Conservation (phyloP, 2,888 invertebrate species). For the Isoperla grammatica region DNA sequence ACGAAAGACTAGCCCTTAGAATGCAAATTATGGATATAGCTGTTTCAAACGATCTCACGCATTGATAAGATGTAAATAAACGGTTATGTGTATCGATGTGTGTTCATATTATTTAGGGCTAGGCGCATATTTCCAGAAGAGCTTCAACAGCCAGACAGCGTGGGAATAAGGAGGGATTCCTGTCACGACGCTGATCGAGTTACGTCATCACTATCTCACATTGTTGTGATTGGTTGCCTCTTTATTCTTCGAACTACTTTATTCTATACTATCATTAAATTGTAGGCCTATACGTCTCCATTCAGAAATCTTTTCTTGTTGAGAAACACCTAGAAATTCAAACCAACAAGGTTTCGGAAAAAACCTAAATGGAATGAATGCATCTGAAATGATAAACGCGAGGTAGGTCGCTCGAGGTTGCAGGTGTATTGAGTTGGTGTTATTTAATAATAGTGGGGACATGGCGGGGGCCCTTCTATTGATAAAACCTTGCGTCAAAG, state of each 20-base stretch:
- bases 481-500: no score
- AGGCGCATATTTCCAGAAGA: no score
- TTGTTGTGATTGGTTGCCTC: no score
- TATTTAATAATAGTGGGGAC: constrained; percentile 17
- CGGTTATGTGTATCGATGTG: no score
- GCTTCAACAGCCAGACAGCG: neutral
- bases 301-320: neutral
- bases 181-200: neutral
- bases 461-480: neutral
- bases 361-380: neutral
- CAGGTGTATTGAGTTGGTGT: constrained; percentile 11
- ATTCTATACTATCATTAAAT: constrained; percentile 18
- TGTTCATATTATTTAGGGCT: no score
- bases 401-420: neutral
- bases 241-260: neutral
- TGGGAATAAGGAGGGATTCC: constrained; percentile 3
- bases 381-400: no score
- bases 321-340: neutral
- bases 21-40: no score
- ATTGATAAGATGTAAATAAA: no score
- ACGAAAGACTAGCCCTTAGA: no score
- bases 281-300: neutral
- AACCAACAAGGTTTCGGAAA: constrained; percentile 1
- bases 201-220: no score
- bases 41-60: no score